phyloP scores from a whole-genome alignment of 2,888 invertebrate species.

The Scaptomyza flava region DNA sequence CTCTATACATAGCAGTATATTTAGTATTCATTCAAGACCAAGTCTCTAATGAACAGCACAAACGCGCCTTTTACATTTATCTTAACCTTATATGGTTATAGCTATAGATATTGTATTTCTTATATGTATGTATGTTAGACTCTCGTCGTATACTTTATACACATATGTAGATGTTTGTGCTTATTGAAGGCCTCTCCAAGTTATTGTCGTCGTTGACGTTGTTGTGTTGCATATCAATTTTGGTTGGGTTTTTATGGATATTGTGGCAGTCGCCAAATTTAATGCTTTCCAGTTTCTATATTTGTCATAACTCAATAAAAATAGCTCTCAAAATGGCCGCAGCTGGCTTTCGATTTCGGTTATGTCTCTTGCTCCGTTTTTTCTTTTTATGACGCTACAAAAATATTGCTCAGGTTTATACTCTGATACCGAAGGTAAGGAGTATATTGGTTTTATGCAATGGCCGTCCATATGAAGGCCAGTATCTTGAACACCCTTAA shows the following conservation, averaged over 20 bases:
- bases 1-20: background rate
- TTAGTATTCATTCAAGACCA: slow-evolving; percentile 41
- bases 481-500: too few species aligned
- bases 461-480: too few species aligned
- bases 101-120: slow-evolving; percentile 3
- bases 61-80: slow-evolving; percentile 28
- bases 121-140: background rate
- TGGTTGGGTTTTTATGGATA: slow-evolving; percentile 58
- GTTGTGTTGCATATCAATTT: slow-evolving; percentile 57
- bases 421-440: background rate
- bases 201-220: slow-evolving; percentile 33
- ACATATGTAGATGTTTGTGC: slow-evolving; percentile 15
- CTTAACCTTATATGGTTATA: slow-evolving; percentile 35
- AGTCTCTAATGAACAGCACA: slow-evolving; percentile 7
- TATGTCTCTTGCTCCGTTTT: background rate
- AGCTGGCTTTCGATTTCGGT: slow-evolving; percentile 62
- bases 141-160: background rate
- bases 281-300: slow-evolving; percentile 76
- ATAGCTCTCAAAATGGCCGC: slow-evolving; percentile 76
- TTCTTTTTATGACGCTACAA: slow-evolving; percentile 28
- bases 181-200: slow-evolving; percentile 54
- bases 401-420: slow-evolving; percentile 22
- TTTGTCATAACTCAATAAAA: slow-evolving; percentile 75
- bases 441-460: too few species aligned
- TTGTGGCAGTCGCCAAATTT: slow-evolving; percentile 63